phyloP scores from a whole-genome alignment of 2,797 vertebrate species.

The Stomatorhinus walkeri region DNA sequence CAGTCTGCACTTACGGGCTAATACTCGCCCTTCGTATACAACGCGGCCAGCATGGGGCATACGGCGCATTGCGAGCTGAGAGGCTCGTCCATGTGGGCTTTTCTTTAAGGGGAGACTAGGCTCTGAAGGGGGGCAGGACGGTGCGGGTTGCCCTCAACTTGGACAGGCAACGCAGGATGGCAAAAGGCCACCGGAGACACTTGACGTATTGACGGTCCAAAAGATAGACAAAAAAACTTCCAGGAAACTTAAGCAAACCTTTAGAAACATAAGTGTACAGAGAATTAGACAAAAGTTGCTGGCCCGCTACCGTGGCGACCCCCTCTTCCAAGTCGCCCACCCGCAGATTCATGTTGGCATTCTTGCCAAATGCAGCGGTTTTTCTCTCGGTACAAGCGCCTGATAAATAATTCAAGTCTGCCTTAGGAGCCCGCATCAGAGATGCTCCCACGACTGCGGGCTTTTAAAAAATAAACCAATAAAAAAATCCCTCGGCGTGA shows the following conservation, averaged over 20 bases:
- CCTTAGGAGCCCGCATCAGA: constrained; percentile 49
- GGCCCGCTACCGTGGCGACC: background rate
- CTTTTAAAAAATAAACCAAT: background rate
- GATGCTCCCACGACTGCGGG: constrained; percentile 29
- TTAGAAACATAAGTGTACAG: background rate
- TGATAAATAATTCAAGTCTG: constrained; percentile 63
- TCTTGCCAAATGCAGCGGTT: constrained; percentile 37
- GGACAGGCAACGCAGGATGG: background rate
- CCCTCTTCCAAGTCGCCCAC: background rate
- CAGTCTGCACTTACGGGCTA: background rate
- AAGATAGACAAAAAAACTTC: background rate
- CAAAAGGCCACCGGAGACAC: background rate
- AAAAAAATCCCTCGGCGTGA: constrained; percentile 44
- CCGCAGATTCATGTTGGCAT: constrained; percentile 21
- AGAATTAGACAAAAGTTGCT: constrained; percentile 23
- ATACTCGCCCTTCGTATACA: background rate
- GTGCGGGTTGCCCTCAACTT: background rate
- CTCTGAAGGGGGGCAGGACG: background rate
- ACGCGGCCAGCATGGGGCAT: background rate
- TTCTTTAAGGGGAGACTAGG: background rate
- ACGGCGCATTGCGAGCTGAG: background rate
- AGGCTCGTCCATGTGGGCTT: background rate
- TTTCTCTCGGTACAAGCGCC: constrained; percentile 44
- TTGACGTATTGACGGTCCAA: background rate
- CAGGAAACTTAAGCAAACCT: background rate